Conservation (phyloP, 2,113 vertebrate species). For the Geococcyx californianus region DNA sequence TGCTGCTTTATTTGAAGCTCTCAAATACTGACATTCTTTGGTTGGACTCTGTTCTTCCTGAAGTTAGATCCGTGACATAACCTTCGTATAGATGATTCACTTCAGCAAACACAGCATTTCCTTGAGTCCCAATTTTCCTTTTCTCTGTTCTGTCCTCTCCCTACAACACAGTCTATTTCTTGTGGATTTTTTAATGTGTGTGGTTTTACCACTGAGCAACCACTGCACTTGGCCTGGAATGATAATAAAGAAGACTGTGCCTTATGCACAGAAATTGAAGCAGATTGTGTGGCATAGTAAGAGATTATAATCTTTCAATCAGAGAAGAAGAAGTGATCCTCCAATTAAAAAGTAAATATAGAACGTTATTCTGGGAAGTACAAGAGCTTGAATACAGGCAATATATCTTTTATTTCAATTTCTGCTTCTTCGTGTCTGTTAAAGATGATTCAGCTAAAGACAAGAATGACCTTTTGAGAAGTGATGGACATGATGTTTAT, state of each 20-base stretch:
- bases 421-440: neutral
- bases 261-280: neutral
- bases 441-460: neutral
- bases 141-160: neutral
- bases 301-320: neutral
- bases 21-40: neutral
- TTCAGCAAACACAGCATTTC: neutral
- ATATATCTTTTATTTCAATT: neutral
- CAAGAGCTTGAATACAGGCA: neutral
- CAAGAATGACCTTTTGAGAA: neutral
- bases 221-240: neutral
- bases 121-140: neutral
- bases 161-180: neutral
- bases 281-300: neutral
- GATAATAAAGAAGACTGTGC: neutral
- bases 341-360: neutral
- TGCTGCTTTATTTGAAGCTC: neutral
- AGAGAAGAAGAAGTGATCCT: neutral
- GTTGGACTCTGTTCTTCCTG: neutral
- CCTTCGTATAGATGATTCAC: neutral
- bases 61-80: neutral
- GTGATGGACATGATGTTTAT: neutral
- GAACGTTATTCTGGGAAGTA: neutral
- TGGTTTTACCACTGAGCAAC: neutral
- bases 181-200: neutral